Base-by-base conservation (phyloP, 2,888 invertebrate species). In the Sialis fuliginosa region DNA sequence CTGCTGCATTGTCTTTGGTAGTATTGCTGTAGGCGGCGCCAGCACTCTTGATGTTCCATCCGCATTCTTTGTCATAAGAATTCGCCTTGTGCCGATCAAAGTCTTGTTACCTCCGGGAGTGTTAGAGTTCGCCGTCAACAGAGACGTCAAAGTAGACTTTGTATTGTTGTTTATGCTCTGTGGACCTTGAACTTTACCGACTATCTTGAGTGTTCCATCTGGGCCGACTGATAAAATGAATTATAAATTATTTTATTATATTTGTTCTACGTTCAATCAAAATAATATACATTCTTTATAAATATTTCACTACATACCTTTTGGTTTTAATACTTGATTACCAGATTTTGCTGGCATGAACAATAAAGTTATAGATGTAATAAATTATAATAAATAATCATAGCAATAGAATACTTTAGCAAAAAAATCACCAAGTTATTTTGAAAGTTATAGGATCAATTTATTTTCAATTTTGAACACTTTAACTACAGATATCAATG, bases 41-140 rank as follows among this genome's bases (percentile, higher is more conserved):
- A 80, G 72, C 44, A 81, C 74, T 56, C 77, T 65, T 22, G 78
- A 75, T 22, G 77, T 73, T 47, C 80, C 78, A 60, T 80, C 79
- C 2, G 77, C 70, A 32, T 79, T 77, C 66, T 83, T 83, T 0
- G 82, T 80, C 82, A 83, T 82, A 52, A 80, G 77, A 53, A 83
- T 81, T 57, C 77, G 67, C 57, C 79, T 66, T 44, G 74, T 71
- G 44, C 77, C 79, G 40, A 80, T 72, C 31, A 80, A 72, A 6
- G 74, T 71, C 62, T 80, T 81, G 54, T 75, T 78, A 32, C 75
- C 74, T 33, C 72, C 69, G 1, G 71, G 65, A 9, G 71, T 70
- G 13, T 63, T 74, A n/a, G 67, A 60, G 64, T 64, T 65, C 30
- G 70, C 68, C 8, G 79, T 77, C 44, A 81, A 67, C 7, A 75